Evolutionary conservation across 2,797 vertebrate species (phyloP).

Genomic region (Centropyge bicolor): DNA sequence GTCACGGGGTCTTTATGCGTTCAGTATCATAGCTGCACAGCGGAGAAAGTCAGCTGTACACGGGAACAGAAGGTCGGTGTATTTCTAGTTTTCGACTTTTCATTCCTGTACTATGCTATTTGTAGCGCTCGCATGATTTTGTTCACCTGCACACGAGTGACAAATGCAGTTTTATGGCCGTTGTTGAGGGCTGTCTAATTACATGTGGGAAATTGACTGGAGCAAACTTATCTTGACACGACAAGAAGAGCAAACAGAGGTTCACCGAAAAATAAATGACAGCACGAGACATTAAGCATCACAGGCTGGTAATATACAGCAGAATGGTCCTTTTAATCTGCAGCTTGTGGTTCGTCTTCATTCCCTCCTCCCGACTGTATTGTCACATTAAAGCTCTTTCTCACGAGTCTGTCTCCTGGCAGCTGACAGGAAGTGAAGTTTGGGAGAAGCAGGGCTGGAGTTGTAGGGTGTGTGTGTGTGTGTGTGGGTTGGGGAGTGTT

Average conservation of each 20-base stretch:
- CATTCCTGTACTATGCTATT: not conserved
- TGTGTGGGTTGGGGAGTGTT: slow-evolving; percentile 38
- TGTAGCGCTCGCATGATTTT: not conserved
- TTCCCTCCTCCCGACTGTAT: not conserved
- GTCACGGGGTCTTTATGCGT: slow-evolving; percentile 1
- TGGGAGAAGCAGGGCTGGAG: slow-evolving; percentile 29
- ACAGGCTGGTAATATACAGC: not conserved
- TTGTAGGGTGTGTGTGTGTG: slow-evolving; percentile 19
- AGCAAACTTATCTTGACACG: slow-evolving; percentile 24
- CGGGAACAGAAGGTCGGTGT: not conserved
- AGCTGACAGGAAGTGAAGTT: slow-evolving; percentile 48
- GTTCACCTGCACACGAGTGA: slow-evolving; percentile 3
- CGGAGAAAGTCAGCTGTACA: not conserved
- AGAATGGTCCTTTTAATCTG: slow-evolving; percentile 18
- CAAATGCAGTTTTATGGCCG: slow-evolving; percentile 21
- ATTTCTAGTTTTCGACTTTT: slow-evolving; percentile 12
- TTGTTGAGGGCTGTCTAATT: slow-evolving; percentile 36
- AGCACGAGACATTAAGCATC: slow-evolving; percentile 31
- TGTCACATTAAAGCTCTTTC: slow-evolving; percentile 44
- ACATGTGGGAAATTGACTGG: slow-evolving; percentile 5
- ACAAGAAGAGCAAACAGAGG: slow-evolving; percentile 22
- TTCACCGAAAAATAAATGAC: slow-evolving; percentile 29
- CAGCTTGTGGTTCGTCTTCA: slow-evolving; percentile 1
- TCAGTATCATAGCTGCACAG: not conserved
- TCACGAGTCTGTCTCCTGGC: not conserved